Conservation (phyloP, 2,797 vertebrate genomes). For the Catamblyrhynchus diadema region DNA sequence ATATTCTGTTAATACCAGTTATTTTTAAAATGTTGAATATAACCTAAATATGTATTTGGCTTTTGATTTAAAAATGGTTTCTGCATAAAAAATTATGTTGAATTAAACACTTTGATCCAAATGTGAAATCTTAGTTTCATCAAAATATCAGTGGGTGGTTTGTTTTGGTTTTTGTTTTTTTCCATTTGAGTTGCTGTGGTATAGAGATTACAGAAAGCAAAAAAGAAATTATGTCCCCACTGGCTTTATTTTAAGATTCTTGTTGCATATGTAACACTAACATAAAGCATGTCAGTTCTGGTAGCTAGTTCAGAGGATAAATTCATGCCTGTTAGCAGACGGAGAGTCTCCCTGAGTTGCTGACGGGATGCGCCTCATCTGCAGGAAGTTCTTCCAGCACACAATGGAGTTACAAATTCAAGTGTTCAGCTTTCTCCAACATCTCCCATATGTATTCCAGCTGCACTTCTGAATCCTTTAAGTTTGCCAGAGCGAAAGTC, state of each 20-base stretch:
- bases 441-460: constrained; percentile 59
- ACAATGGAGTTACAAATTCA: constrained; percentile 54
- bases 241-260: constrained; percentile 32
- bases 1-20: not conserved
- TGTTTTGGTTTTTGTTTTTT: not conserved
- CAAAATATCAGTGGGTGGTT: not conserved
- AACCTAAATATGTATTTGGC: not conserved
- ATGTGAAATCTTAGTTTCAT: not conserved
- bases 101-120: not conserved
- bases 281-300: constrained; percentile 12
- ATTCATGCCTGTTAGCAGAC: constrained; percentile 29
- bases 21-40: not conserved
- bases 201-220: not conserved
- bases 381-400: constrained; percentile 48
- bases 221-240: not conserved
- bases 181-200: not conserved
- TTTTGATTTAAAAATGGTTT: not conserved
- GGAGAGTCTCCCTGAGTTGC: not conserved
- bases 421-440: constrained; percentile 39
- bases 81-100: not conserved
- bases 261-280: not conserved
- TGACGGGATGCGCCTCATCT: constrained; percentile 3
- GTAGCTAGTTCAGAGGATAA: constrained; percentile 41
- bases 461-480: constrained; percentile 37
- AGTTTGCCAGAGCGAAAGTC: constrained; percentile 30